Conservation (phyloP, 1,140 invertebrate species). For the Drosophila navojoa region DNA sequence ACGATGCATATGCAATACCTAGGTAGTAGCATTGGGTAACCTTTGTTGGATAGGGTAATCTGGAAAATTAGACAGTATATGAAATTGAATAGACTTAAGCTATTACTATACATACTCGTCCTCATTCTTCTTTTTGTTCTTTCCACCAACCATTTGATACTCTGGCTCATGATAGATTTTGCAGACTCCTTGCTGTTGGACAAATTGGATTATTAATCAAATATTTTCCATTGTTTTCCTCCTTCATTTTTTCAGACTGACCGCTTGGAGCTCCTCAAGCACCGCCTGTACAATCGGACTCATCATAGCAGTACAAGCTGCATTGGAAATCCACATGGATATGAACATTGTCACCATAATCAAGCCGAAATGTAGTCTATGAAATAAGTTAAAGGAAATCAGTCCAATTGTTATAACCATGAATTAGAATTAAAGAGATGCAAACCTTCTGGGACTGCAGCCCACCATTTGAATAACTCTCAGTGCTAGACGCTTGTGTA, state of each 20-base stretch:
- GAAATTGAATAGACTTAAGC: no score
- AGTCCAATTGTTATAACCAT: background rate
- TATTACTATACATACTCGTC: slow-evolving; percentile 73
- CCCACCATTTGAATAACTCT: slow-evolving; percentile 91
- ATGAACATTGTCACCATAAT: slow-evolving; percentile 91
- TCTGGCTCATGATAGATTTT: slow-evolving; percentile 86
- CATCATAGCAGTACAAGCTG: slow-evolving; percentile 94
- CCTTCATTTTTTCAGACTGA: slow-evolving; percentile 66
- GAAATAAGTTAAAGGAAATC: slow-evolving; percentile 39
- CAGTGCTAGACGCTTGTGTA: slow-evolving; percentile 93
- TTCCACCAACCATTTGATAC: slow-evolving; percentile 84
- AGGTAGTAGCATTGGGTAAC: slow-evolving; percentile 90
- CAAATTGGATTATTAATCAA: slow-evolving; percentile 11
- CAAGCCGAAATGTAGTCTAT: slow-evolving; percentile 89
- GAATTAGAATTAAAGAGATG: background rate
- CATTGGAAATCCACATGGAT: slow-evolving; percentile 94
- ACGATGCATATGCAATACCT: slow-evolving; percentile 92
- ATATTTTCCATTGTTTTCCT: background rate
- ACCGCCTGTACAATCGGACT: slow-evolving; percentile 92
- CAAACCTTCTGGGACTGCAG: slow-evolving; percentile 87
- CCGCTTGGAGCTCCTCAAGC: slow-evolving; percentile 88
- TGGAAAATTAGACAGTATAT: slow-evolving; percentile 44
- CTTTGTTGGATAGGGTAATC: slow-evolving; percentile 86
- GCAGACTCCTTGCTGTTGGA: slow-evolving; percentile 86
- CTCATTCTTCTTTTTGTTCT: slow-evolving; percentile 81